Base-by-base conservation (phyloP, 2,888 invertebrate species). In the Tenthredo mesomela region DNA sequence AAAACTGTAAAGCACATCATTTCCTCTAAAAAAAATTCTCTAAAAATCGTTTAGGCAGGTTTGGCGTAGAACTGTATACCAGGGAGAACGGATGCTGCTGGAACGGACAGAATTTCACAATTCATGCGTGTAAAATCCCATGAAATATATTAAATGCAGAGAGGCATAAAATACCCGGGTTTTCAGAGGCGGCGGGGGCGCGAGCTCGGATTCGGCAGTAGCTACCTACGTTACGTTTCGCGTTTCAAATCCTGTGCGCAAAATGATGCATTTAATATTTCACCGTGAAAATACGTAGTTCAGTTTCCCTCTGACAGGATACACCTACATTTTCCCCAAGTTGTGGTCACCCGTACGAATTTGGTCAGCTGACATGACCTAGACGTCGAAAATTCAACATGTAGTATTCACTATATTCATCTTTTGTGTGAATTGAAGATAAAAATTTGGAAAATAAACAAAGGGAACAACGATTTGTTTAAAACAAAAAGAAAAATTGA, bases 141-240 rank as follows among this genome's bases (percentile, higher is more conserved):
- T 88, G 87, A 89, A 89, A 87, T 88, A 86, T 85, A 87, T 89
- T 88, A 88, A 90, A 89, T 85, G 84, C 86, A 84, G 77, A 82
- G 75, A 50, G 43, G 85, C 86, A 86, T 87, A 85, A 87, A 88
- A 86, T 86, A 87, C 86, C 84, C 84, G 77, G 50, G 77, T 50
- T 77, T 77, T 54, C 54, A 43, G 40, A 43, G 29, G 71, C 25
- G 71, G 71, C 25, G 10, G 10, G 71, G 4, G 10, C 15, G 15
- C 40, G 71, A n/a, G 67, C 33, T 58, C 40, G 75, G 71, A 29
- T 21, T 61, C 21, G 37, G 7, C 58, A 25, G 84, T 47, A 15
- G 47, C 47, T 47, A 15, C 12, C 47, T 47, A 47, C 84, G 67
- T 82, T 75, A 78, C 67, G 58, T 73, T 67, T 84, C 73, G 67